A percentile compares a stretch with the other conserved stretches of the same genome.
phyloP scores from a whole-genome alignment of 2,888 invertebrate species.

The Rhodophaea formosa region DNA sequence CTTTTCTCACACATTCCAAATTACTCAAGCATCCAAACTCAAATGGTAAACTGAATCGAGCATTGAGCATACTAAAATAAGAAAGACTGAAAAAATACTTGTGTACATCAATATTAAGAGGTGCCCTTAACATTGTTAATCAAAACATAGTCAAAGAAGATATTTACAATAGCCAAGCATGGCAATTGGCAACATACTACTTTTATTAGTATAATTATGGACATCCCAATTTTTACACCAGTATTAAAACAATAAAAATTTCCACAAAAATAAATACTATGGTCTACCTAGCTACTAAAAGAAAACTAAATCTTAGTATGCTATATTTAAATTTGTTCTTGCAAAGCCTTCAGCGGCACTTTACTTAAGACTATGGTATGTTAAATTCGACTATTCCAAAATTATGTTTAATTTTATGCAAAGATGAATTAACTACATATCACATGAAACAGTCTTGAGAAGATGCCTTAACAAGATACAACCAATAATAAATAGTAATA shows the following conservation, averaged over 20 bases:
- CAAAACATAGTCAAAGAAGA: no score
- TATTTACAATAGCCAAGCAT: no score
- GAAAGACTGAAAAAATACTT: neutral
- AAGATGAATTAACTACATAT: slow-evolving; percentile 56
- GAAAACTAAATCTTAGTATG: no score
- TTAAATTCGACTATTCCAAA: slow-evolving; percentile 18
- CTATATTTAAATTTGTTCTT: neutral
- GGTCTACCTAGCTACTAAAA: no score
- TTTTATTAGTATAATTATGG: no score
- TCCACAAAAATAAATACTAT: no score
- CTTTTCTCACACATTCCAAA: no score
- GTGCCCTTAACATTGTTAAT: neutral
- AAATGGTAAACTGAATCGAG: neutral
- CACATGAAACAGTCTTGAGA: slow-evolving; percentile 64
- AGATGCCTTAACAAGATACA: slow-evolving; percentile 54
- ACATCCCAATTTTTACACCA: no score
- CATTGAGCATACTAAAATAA: neutral
- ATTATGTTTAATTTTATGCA: slow-evolving; percentile 27
- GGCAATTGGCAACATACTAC: no score
- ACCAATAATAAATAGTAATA: slow-evolving; percentile 33
- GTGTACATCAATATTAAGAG: neutral
- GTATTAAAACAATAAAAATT: no score
- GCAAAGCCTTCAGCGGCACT: slow-evolving; percentile 2
- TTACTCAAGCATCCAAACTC: no score
- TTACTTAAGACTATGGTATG: neutral